Evolutionary conservation across 2,113 vertebrate species (phyloP).

Genomic region (Mesembrinibis cayennensis): DNA sequence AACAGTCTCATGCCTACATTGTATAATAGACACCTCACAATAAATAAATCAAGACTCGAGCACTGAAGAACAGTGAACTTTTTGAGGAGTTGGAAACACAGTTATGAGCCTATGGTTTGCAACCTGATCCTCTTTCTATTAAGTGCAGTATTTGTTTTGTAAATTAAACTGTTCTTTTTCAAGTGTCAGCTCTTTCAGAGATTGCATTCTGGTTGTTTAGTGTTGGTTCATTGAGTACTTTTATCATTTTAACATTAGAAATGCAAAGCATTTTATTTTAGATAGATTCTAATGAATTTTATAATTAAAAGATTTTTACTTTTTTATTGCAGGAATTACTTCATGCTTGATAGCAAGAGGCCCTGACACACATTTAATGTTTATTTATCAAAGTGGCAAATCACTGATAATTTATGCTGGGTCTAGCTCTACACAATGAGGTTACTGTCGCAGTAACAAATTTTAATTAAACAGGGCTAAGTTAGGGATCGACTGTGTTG

Average conservation of each 20-base stretch:
- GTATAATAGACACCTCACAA: not conserved
- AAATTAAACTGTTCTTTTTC: not conserved
- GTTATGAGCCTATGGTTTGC: not conserved
- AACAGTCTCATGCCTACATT: not conserved
- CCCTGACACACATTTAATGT: not conserved
- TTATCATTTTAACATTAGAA: not conserved
- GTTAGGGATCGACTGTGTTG: not conserved
- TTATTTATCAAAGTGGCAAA: slow-evolving; percentile 12
- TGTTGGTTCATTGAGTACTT: slow-evolving; percentile 10
- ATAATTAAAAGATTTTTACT: not conserved
- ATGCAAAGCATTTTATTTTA: not conserved
- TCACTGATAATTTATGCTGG: not conserved
- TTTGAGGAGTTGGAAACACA: not conserved
- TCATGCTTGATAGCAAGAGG: not conserved
- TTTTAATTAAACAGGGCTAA: not conserved
- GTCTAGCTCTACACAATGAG: not conserved
- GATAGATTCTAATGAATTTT: not conserved
- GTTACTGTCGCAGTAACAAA: not conserved
- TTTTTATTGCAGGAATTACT: not conserved
- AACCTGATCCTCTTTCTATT: not conserved
- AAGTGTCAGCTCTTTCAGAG: not conserved
- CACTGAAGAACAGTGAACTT: not conserved
- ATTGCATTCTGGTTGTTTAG: not conserved
- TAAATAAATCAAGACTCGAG: not conserved
- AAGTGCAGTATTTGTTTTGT: not conserved